Evolutionary conservation across 1,140 invertebrate species (phyloP).

Genomic region (Lepidurus couesii): DNA sequence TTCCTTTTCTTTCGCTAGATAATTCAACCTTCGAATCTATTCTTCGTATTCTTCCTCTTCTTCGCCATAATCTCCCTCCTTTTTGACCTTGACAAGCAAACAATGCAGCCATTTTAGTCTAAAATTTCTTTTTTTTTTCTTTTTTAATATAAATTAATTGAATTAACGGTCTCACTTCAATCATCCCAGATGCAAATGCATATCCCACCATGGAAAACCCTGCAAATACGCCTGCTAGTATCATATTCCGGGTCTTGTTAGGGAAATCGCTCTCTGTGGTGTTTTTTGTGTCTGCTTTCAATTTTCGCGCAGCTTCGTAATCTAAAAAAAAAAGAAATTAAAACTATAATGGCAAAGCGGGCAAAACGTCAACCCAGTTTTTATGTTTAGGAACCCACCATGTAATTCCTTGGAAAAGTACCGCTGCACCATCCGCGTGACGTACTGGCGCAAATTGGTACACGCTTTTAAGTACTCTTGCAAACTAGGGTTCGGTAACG

Average conservation of each 20-base stretch:
- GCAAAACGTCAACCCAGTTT: constrained; percentile 36
- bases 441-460: constrained; percentile 67
- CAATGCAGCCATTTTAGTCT: too few species aligned
- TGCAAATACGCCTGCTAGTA: constrained; percentile 54
- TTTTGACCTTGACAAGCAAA: background rate
- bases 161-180: constrained; percentile 44
- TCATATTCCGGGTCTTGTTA: constrained; percentile 54
- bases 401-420: constrained; percentile 58
- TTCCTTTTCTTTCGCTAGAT: background rate
- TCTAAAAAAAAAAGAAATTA: constrained; percentile 31
- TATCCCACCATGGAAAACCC: constrained; percentile 53
- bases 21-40: background rate
- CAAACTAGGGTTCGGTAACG: constrained; percentile 67
- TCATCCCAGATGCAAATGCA: constrained; percentile 52
- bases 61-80: background rate
- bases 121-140: background rate
- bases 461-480: constrained; percentile 72
- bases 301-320: constrained; percentile 41
- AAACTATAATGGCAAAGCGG: constrained; percentile 45
- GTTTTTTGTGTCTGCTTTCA: constrained; percentile 41
- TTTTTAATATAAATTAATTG: background rate
- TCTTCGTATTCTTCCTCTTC: constrained; percentile 9
- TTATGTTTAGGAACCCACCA: constrained; percentile 41
- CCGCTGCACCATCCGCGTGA: constrained; percentile 66
- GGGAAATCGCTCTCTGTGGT: constrained; percentile 51